phyloP scores from a whole-genome alignment of 2,113 vertebrate species.

The Heliornis fulica region DNA sequence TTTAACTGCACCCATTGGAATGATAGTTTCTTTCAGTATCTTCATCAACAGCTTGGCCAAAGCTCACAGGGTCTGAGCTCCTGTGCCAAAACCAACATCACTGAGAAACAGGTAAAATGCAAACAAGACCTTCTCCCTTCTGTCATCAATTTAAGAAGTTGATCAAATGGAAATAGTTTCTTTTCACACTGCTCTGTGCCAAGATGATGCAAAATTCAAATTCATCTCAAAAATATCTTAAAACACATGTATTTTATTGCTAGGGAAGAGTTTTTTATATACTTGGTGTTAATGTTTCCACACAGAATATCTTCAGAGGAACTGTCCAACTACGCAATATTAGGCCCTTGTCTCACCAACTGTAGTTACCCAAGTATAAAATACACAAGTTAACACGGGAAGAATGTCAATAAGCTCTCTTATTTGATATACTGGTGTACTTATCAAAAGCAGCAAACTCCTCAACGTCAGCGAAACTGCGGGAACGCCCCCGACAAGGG shows the following conservation, averaged over 20 bases:
- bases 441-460: background rate
- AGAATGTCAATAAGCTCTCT: background rate
- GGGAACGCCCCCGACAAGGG: fast-evolving
- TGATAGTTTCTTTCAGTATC: background rate
- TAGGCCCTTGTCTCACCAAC: background rate
- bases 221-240: background rate
- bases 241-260: background rate
- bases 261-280: background rate
- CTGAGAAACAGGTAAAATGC: background rate
- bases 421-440: background rate
- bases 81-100: background rate
- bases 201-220: background rate
- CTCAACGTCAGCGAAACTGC: fast-evolving
- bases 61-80: background rate
- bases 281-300: background rate
- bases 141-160: background rate
- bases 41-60: background rate
- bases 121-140: background rate
- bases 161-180: background rate
- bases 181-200: background rate
- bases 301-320: background rate
- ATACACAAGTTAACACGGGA: background rate
- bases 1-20: background rate
- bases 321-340: background rate
- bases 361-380: background rate